Base-by-base conservation (phyloP, 2,797 vertebrate species). In the Notolepis coatsorum region DNA sequence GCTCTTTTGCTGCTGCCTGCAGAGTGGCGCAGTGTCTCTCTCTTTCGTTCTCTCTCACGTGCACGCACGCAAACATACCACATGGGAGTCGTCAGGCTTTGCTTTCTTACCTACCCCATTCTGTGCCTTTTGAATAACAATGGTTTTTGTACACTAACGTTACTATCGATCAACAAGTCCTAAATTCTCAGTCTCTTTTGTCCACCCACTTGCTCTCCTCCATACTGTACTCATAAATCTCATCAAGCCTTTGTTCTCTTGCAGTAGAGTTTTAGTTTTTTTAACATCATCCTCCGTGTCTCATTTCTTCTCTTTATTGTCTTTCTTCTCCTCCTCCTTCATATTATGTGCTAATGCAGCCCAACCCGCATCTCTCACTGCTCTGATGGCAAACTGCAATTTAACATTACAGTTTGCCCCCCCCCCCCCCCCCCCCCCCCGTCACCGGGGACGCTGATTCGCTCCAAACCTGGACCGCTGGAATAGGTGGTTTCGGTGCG, bases 91-190 rank as follows among this genome's bases (percentile, higher is more conserved):
- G 82, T 84, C 77, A 81, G 75, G 75, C 81, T 51, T 3, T 17
- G 63, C 28, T 77, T 80, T 39, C 49, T 27, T 78, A 78, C 81
- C 74, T 62, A 59, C 59, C 23, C 55, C 43, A 49, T 55, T 75
- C 69, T 65, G 51, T 64, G 3, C n/a, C 55, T 77, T 84, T 84
- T 86, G 77, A 89, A 87, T 88, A 89, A 88, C 82, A 86, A 79
- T 54, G 57, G 77, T 66, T 78, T 69, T 63, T 63, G 60, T 81
- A 58, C 79, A 57, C 59, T 9, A 2, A 43, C 83, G n/a, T n/a
- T n/a, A n/a, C n/a, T n/a, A 86, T 89, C 58, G 37, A 80, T 89
- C 83, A 84, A 39, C 7, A 0, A 71, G 48, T 39, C 54, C 63
- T 18, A 62, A 79, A 79, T 45, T 65, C 49, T 42, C 37, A 45